Base-by-base conservation (phyloP, 1,140 invertebrate genomes). In the Lasaia peninsularis region DNA sequence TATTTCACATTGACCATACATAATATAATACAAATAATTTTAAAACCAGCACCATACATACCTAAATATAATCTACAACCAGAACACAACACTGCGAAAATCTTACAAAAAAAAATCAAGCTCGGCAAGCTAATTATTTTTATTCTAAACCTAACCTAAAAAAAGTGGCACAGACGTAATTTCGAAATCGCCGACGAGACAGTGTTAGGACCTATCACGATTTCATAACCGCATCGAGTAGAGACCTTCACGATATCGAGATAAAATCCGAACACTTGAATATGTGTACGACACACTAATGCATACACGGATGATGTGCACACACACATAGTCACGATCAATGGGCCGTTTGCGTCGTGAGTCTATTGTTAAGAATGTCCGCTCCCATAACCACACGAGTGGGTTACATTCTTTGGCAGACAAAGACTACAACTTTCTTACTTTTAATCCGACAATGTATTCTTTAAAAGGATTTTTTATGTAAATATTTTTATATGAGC, bases 281-380 rank as follows among this genome's bases (percentile, higher is more conserved):
- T 62, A 68, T 56, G 64, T 51, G 52, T 52, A 54, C 58, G 53
- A 51, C 61, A 60, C 58, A 33, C 53, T 52, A 40, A 63, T 9
- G 1, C 32, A 11, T 11, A 14, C 12, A 52, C n/a, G 12, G 7
- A 20, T 31, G 59, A 62, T 52, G 62, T 60, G 62, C 58, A 62
- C 63, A 59, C 60, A 66, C 64, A 75, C 72, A 74, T 67, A 63
- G 68, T 66, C 69, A 80, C 77, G 80, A 80, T 87, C 79, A 80
- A 75, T 82, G 81, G 75, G 75, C 73, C 75, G 78, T 82, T 87
- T 87, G 79, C 69, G 78, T 80, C 71, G 75, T 73, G 71, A 75
- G 62, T 69, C 78, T 76, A 85, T 87, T 87, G 81, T 87, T 69
- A 73, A 72, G 74, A 78, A 74, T 77, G 78, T 72, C 73, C 75